These are phyloP conservation scores for Semaprochilodus insignis DNA, from an alignment of 2,797 vertebrate species.

Conservation along the genomic window DNA sequence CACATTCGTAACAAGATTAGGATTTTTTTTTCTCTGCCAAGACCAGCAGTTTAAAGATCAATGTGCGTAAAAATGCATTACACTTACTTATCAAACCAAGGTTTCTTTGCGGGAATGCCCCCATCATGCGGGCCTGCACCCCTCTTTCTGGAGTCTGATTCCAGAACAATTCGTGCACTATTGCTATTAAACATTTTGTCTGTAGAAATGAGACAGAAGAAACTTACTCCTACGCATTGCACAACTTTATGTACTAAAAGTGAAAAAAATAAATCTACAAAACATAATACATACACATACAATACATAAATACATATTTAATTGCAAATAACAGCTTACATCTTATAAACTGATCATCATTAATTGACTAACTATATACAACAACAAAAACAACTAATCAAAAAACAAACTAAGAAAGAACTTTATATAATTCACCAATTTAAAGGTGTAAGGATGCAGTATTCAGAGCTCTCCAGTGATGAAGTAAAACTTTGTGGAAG, in stretches of 20 bases:
- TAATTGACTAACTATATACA: no score
- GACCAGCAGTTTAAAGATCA: no score
- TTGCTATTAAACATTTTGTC: conserved; percentile 93
- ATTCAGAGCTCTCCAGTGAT: not conserved
- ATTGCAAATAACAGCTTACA: no score
- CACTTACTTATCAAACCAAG: conserved; percentile 97
- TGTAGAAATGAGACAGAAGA: conserved; percentile 61
- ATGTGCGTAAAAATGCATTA: no score
- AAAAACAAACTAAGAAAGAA: not conserved
- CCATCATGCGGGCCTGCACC: conserved; percentile 81
- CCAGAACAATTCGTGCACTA: conserved; percentile 94
- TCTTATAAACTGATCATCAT: no score
- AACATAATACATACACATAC: no score
- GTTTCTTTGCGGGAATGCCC: conserved; percentile 86
- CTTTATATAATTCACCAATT: not conserved
- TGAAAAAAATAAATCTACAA: not conserved
- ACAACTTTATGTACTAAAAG: not conserved
- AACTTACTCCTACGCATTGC: not conserved
- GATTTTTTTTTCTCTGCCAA: no score
- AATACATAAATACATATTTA: no score
- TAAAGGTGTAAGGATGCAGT: not conserved
- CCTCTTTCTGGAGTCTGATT: conserved; percentile 94
- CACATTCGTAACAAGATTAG: no score
- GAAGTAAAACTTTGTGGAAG: not conserved
- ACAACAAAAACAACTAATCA: not conserved